Conservation (phyloP, 2,797 vertebrate genomes). For the Leptoclinus maculatus region DNA sequence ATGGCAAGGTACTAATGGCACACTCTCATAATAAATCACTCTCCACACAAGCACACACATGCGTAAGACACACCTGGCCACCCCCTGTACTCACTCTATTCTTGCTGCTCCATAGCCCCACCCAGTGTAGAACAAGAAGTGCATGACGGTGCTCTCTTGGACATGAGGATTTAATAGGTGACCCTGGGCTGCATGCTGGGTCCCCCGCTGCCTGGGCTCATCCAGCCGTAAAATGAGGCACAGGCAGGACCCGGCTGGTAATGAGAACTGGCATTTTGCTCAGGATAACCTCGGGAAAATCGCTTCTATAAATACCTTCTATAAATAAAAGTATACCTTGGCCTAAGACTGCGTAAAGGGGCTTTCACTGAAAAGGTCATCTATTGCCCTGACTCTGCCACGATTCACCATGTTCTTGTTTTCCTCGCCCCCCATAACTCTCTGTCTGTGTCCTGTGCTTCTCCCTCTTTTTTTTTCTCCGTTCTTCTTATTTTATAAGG, state of each 20-base stretch:
- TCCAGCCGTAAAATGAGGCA: constrained; percentile 88
- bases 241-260: constrained; percentile 83
- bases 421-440: constrained; percentile 35
- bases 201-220: constrained; percentile 79
- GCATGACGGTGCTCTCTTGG: constrained; percentile 80
- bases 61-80: constrained; percentile 61
- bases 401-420: constrained; percentile 52
- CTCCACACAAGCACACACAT: constrained; percentile 32
- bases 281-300: constrained; percentile 87
- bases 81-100: constrained; percentile 42
- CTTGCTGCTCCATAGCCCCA: constrained; percentile 68
- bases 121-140: constrained; percentile 78
- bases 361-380: constrained; percentile 85
- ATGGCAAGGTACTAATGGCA: constrained; percentile 36
- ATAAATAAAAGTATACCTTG: constrained; percentile 87
- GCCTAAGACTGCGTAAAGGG: constrained; percentile 71
- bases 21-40: constrained; percentile 62
- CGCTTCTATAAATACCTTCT: constrained; percentile 88
- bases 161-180: constrained; percentile 85
- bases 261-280: constrained; percentile 88
- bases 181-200: constrained; percentile 83
- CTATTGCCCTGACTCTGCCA: constrained; percentile 65
- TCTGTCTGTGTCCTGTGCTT: constrained; percentile 19
- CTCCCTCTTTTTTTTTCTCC: constrained; percentile 35
- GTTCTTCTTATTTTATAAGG: constrained; percentile 45